Evolutionary conservation across 1,140 invertebrate genomes (phyloP).

Genomic region (Pseudomyrmex concolor): DNA sequence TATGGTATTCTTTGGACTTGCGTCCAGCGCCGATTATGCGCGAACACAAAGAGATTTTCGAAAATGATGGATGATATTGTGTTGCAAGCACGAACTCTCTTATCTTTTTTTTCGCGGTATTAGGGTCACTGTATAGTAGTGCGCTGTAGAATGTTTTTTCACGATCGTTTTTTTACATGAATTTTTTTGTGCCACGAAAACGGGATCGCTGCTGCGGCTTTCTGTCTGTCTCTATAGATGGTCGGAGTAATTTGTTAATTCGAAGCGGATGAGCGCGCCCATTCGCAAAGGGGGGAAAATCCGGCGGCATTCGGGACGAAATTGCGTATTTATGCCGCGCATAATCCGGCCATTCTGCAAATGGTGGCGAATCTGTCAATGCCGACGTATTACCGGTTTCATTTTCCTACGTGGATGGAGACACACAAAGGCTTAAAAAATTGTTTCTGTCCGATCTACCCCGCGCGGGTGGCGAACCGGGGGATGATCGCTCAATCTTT

Average conservation of each 20-base stretch:
- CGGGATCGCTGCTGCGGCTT: constrained; percentile 53
- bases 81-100: constrained; percentile 30
- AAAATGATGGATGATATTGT: constrained; percentile 29
- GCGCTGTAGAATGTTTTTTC: constrained; percentile 32
- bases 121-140: constrained; percentile 13
- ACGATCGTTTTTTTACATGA: constrained; percentile 23
- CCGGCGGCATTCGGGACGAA: constrained; percentile 73
- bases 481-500: constrained; percentile 83
- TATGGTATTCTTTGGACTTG: constrained; percentile 5
- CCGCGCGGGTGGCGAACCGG: constrained; percentile 14
- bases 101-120: constrained; percentile 23
- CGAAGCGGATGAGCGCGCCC: constrained; percentile 73
- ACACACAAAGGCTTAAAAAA: constrained; percentile 81
- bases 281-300: constrained; percentile 65
- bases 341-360: constrained; percentile 82
- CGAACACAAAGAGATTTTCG: constrained; percentile 1
- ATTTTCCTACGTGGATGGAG: constrained; percentile 82
- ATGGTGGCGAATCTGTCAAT: constrained; percentile 83
- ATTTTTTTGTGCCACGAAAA: constrained; percentile 55
- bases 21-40: not conserved
- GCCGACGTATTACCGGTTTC: constrained; percentile 82
- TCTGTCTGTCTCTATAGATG: constrained; percentile 66
- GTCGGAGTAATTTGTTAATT: constrained; percentile 73
- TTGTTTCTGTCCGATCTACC: constrained; percentile 77
- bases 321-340: constrained; percentile 83